Base-by-base conservation (phyloP, 2,797 vertebrate genomes). In the Taenioides sp. region DNA sequence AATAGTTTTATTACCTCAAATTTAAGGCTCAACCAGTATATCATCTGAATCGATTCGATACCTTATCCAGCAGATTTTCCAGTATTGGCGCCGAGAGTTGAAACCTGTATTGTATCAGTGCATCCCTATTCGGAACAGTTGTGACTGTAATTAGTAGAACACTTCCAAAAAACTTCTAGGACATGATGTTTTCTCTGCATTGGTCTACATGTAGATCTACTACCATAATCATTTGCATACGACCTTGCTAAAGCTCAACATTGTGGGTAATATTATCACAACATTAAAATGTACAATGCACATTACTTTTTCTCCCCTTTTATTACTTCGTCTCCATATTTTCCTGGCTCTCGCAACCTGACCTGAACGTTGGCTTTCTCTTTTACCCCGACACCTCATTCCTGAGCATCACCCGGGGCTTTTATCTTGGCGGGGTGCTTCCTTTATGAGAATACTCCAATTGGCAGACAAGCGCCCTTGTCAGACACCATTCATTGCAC, bases 401-500 rank as follows among this genome's bases (percentile, higher is more conserved):
- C 83, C 78, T 80, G 75, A 58, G 78, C 71, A 34, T 85, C 87
- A 88, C 85, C 87, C 79, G 20, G 73, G 75, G 82, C 85, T 91
- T 92, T 91, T 84, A 91, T 92, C 88, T 83, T 86, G 74, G 86
- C 85, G 75, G 86, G 89, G 87, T 78, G 88, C 86, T 86, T 85
- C 78, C 87, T 87, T 88, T 85, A 84, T 88, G 86, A 89, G 83
- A 87, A 86, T 79, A 76, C 84, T 80, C 83, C 86, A 88, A 90
- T 91, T 88, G 91, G 88, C 82, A 89, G 80, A 87, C 88, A 86
- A 89, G 88, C 76, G 73, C 78, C 85, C 89, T 88, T 89, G 91
- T 91, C 89, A 92, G 86, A 90, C 89, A 83, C 82, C 80, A 91
- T 90, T 91, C 89, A 86, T 86, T 85, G 86, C 84, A 85, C 89